These are phyloP conservation scores for Mesorhabditis sp. DNA, from an alignment of 2,888 invertebrate species.

Conservation along the genomic window DNA sequence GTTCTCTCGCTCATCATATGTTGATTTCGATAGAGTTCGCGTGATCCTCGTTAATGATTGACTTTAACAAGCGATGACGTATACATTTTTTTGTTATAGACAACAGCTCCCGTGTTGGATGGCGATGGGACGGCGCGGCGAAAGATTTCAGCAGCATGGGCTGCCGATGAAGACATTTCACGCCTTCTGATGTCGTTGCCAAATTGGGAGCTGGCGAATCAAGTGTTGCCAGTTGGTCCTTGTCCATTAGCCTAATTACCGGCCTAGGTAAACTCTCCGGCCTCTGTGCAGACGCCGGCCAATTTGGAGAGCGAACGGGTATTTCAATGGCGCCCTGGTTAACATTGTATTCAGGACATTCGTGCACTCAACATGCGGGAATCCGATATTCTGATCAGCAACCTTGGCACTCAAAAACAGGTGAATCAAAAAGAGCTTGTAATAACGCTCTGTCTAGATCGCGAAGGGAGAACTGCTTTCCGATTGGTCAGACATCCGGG, in stretches of 20 bases:
- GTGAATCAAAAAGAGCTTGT: slow-evolving; percentile 19
- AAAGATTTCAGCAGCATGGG: slow-evolving; percentile 80
- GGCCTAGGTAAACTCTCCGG: slow-evolving; percentile 17
- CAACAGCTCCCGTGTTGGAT: slow-evolving; percentile 1
- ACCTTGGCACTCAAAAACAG: slow-evolving; percentile 64
- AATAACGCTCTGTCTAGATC: neutral
- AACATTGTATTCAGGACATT: slow-evolving; percentile 64
- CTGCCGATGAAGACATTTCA: slow-evolving; percentile 90
- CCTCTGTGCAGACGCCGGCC: slow-evolving; percentile 37
- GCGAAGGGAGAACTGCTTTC: slow-evolving; percentile 77
- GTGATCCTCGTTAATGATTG: no score
- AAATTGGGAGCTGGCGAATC: slow-evolving; percentile 64
- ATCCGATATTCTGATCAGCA: slow-evolving; percentile 86
- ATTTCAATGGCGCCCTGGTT: neutral
- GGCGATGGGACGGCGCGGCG: slow-evolving; percentile 60
- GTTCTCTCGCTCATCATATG: no score
- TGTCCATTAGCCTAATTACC: neutral
- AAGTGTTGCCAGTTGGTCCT: no score
- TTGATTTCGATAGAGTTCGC: no score
- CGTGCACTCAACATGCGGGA: slow-evolving; percentile 78
- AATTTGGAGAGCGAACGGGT: slow-evolving; percentile 36
- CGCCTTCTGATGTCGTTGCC: slow-evolving; percentile 81
- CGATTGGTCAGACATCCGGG: slow-evolving; percentile 77
- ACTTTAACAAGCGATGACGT: no score
- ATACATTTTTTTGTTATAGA: neutral